These are phyloP conservation scores for Epinotia brunnichana DNA, from an alignment of 2,888 invertebrate species.

Conservation along the genomic window DNA sequence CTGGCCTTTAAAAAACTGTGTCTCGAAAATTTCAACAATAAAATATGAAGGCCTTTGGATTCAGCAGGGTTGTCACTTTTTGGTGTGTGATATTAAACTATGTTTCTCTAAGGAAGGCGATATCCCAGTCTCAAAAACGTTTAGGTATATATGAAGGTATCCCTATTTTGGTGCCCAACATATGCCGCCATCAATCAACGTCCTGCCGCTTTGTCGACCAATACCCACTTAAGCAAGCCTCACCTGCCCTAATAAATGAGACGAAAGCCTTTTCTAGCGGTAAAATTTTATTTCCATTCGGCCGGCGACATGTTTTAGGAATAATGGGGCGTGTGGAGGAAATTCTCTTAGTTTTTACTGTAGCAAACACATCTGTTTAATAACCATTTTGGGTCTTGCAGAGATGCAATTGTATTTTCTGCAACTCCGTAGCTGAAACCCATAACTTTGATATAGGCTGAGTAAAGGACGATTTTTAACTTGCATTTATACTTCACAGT, in stretches of 20 bases:
- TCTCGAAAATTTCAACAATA: background rate
- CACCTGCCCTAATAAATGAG: constrained; percentile 64
- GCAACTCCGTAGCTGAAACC: background rate
- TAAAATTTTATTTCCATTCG: constrained; percentile 37
- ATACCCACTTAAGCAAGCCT: constrained; percentile 64
- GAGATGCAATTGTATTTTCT: background rate
- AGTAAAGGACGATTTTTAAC: too few relatives aligned
- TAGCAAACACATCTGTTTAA: background rate
- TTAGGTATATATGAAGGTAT: background rate
- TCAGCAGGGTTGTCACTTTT: background rate
- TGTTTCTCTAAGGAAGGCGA: background rate
- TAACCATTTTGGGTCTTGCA: too few relatives aligned
- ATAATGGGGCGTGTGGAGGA: constrained; percentile 35
- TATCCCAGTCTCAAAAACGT: background rate
- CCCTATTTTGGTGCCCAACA: constrained; percentile 51
- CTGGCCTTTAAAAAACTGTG: too few relatives aligned
- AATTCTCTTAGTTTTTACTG: background rate
- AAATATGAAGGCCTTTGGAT: background rate
- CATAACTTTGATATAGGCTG: background rate
- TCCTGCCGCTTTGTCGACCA: constrained; percentile 64
- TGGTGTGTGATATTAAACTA: background rate
- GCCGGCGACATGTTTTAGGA: constrained; percentile 38
- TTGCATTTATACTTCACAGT: too few relatives aligned
- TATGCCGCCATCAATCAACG: constrained; percentile 68
- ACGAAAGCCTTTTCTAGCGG: constrained; percentile 52